phyloP scores from a whole-genome alignment of 2,113 vertebrate species.

The Thymallus thymallus region DNA sequence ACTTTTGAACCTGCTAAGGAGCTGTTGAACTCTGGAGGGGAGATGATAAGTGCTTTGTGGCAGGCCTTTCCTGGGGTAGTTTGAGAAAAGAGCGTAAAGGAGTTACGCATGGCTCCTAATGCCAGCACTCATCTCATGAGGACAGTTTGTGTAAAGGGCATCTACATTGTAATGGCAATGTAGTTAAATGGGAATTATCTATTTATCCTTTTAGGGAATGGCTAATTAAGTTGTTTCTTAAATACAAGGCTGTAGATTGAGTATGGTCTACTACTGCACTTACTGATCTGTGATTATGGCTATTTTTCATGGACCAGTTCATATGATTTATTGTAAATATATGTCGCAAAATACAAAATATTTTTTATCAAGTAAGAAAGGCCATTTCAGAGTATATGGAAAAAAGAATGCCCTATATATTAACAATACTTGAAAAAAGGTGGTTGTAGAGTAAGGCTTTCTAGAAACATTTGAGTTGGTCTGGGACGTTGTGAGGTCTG shows the following conservation, averaged over 20 bases:
- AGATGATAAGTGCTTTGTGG: conserved; percentile 2
- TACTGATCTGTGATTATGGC: neutral
- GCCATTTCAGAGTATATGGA: neutral
- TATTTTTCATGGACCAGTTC: neutral
- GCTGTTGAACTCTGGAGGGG: neutral
- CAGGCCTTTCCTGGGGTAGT: neutral
- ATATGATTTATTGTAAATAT: neutral
- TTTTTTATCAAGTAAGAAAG: neutral
- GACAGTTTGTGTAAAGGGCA: neutral
- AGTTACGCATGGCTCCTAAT: neutral
- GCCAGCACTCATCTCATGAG: neutral
- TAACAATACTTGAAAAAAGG: neutral
- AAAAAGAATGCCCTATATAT: neutral
- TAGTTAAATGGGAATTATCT: neutral
- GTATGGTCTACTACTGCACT: neutral
- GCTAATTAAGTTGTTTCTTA: neutral
- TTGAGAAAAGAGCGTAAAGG: neutral
- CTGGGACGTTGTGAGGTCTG: too few species aligned
- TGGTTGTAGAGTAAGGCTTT: neutral
- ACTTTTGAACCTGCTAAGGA: neutral
- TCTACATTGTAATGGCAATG: neutral
- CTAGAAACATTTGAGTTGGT: too few species aligned
- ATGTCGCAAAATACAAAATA: neutral
- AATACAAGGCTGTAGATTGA: neutral
- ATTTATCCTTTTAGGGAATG: neutral